phyloP scores from a whole-genome alignment of 1,140 invertebrate genomes.

The Drosophila pruinosa region DNA sequence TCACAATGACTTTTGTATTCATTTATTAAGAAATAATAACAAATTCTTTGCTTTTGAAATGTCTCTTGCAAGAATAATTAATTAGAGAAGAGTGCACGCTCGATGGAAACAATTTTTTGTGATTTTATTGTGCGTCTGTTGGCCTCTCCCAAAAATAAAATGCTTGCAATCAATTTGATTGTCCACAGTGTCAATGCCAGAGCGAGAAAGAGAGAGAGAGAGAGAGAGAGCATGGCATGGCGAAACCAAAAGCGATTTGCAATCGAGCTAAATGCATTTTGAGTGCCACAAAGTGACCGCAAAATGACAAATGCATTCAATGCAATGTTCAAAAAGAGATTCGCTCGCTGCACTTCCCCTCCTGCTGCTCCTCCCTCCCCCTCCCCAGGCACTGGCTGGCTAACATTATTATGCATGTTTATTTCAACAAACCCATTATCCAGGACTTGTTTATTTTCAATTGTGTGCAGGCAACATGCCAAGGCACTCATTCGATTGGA shows the following conservation, averaged over 20 bases:
- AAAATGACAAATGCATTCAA: constrained; percentile 63
- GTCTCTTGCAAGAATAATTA: not conserved
- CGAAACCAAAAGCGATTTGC: constrained; percentile 52
- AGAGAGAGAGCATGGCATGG: not conserved
- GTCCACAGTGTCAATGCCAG: not conserved
- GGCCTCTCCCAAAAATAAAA: not conserved
- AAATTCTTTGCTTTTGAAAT: too few relatives aligned
- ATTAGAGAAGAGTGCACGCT: not conserved
- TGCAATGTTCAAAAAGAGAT: not conserved
- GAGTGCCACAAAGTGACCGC: constrained; percentile 60
- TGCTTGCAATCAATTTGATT: constrained; percentile 8
- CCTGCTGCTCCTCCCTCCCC: not conserved
- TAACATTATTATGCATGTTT: constrained; percentile 18
- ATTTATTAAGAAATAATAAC: too few relatives aligned
- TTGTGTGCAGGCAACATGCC: not conserved
- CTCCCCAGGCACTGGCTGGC: not conserved
- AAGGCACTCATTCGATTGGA: too few relatives aligned
- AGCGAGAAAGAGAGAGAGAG: not conserved
- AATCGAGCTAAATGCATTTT: constrained; percentile 54
- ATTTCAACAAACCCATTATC: constrained; percentile 7
- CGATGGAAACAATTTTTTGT: not conserved
- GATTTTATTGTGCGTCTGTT: not conserved
- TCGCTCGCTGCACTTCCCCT: not conserved
- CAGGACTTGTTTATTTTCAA: constrained; percentile 1
- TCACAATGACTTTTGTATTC: too few relatives aligned